phyloP scores from a whole-genome alignment of 2,797 vertebrate genomes.

The Cephalopachus bancanus region DNA sequence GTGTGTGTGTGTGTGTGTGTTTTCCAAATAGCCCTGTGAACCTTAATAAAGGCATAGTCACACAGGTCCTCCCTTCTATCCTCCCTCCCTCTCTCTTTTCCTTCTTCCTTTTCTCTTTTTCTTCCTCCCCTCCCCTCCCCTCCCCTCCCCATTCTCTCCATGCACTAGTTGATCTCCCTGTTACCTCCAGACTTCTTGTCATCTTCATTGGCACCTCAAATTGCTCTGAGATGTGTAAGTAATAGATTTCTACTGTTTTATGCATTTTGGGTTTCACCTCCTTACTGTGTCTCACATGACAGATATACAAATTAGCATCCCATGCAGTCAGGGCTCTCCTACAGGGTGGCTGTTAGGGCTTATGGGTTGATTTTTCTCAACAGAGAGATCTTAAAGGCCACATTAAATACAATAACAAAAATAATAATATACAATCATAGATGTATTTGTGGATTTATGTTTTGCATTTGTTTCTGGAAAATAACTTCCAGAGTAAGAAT shows the following conservation, averaged over 20 bases:
- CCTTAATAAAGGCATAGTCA: not conserved
- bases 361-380: not conserved
- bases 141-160: not conserved
- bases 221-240: not conserved
- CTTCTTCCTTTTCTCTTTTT: too few species aligned
- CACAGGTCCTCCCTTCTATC: not conserved
- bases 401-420: not conserved
- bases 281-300: not conserved
- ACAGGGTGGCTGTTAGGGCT: not conserved
- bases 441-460: not conserved
- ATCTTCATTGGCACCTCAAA: too few species aligned
- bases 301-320: not conserved
- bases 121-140: too few species aligned
- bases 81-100: not conserved
- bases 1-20: too few species aligned
- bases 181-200: not conserved
- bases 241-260: not conserved
- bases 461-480: not conserved
- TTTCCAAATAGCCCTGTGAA: not conserved
- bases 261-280: not conserved
- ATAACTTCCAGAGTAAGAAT: not conserved
- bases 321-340: not conserved
- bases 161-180: too few species aligned
- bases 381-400: not conserved
- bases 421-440: not conserved